Evolutionary conservation across 37 sponge, comb jelly and placozoan genomes (phyloP).

Genomic region (Amphimedon queenslandica): DNA sequence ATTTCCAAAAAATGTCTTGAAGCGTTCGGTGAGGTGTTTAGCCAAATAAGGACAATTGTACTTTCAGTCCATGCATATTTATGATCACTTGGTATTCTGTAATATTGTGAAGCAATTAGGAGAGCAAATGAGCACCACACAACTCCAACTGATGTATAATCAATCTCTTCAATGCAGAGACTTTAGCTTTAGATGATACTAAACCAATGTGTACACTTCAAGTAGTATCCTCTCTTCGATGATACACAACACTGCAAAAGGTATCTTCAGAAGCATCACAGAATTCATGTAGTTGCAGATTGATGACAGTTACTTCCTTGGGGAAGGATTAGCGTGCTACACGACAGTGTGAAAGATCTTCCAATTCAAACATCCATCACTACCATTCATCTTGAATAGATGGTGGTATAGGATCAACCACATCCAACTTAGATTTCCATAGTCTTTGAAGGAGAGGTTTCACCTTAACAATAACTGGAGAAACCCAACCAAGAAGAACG

Average conservation of each 20-base stretch:
- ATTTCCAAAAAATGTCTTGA: constrained; percentile 35
- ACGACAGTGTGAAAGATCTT: background rate
- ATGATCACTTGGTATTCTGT: background rate
- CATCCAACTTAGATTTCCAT: background rate
- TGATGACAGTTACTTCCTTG: background rate
- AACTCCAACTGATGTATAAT: no score
- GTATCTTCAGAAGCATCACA: constrained; percentile 1
- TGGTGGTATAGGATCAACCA: background rate
- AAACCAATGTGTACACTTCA: background rate
- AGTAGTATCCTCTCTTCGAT: background rate
- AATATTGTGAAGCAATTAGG: background rate
- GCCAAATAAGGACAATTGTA: background rate
- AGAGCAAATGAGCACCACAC: background rate
- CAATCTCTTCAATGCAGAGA: background rate
- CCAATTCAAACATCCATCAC: background rate
- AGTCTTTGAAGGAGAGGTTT: background rate
- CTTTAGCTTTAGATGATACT: background rate
- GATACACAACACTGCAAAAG: background rate
- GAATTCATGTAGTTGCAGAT: background rate
- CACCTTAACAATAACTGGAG: background rate
- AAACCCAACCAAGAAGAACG: background rate
- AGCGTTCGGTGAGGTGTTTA: background rate
- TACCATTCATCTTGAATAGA: background rate
- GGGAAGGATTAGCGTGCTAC: background rate
- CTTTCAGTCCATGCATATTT: background rate